phyloP scores from a whole-genome alignment of 2,888 invertebrate genomes.

The Drosophila fulvimacula region DNA sequence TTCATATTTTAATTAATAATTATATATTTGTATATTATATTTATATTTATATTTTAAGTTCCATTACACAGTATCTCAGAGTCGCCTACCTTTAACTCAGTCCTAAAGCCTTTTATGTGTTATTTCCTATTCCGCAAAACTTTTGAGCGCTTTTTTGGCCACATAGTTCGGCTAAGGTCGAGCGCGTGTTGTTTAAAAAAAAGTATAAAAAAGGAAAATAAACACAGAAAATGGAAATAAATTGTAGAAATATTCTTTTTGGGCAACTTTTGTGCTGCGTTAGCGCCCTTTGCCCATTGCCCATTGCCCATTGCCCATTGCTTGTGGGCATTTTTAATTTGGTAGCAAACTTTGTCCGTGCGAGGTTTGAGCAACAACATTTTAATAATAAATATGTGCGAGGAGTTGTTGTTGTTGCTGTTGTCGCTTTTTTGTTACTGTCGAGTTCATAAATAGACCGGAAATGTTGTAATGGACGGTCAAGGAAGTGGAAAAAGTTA shows the following conservation, averaged over 20 bases:
- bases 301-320: slow-evolving; percentile 29
- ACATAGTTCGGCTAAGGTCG: slow-evolving; percentile 45
- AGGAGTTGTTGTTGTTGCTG: not conserved
- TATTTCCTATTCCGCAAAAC: slow-evolving; percentile 20
- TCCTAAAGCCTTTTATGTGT: slow-evolving; percentile 6
- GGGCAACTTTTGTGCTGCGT: slow-evolving; percentile 53
- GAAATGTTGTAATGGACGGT: slow-evolving; percentile 62
- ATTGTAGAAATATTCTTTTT: slow-evolving; percentile 53
- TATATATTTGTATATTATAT: not conserved
- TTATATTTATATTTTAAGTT: not conserved
- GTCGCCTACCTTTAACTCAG: not conserved
- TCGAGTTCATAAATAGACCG: slow-evolving; percentile 56
- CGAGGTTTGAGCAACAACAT: slow-evolving; percentile 60
- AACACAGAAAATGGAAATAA: slow-evolving; percentile 33
- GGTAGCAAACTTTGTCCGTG: slow-evolving; percentile 58
- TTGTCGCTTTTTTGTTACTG: slow-evolving; percentile 23
- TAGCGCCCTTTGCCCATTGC: slow-evolving; percentile 29
- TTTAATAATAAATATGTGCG: slow-evolving; percentile 74
- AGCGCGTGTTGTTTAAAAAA: slow-evolving; percentile 22
- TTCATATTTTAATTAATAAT: not conserved
- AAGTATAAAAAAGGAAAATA: not conserved
- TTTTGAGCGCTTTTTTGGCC: slow-evolving; percentile 37
- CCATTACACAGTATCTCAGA: slow-evolving; percentile 2
- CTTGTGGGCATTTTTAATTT: slow-evolving; percentile 68
- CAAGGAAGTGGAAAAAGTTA: slow-evolving; percentile 43